Base-by-base conservation (phyloP, 2,888 invertebrate species). In the Pollenia amentaria region DNA sequence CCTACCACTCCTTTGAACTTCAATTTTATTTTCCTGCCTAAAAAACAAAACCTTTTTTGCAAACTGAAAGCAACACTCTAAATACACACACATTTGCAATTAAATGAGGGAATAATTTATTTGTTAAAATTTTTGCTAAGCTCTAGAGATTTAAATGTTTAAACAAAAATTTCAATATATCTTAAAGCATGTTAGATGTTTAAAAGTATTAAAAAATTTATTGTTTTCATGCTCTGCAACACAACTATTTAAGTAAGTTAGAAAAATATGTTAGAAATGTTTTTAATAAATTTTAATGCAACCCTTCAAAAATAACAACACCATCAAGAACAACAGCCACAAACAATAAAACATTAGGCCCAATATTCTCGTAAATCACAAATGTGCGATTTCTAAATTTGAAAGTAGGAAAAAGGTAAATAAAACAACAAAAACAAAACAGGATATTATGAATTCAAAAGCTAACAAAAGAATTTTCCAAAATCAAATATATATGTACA, bases 351-450 rank as follows among this genome's bases (percentile, higher is more conserved):
- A 16, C 44, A 51, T 72, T 73, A 78, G 29, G 69, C 73, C 81
- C 78, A 78, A 70, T 64, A 48, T 55, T 46, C 57, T 75, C 82
- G 78, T 86, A 86, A 83, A 86, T 86, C 82, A 83, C 75, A 86
- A 79, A 69, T 79, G 78, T 85, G 69, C 78, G 51, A 75, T 64
- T 64, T 73, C 21, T 53, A 40, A 40, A 67, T 67, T 84, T 60
- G 60, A 55, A 72, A 73, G 29, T 42, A 64, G 38, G 6, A 48
- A 78, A 60, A 83, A 79, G 73, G 73, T 78, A 55, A 85, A 70
- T 44, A 57, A 42, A 53, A 21, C 8, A 38, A 10, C 51, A 64
- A 38, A 38, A 57, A 70, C 18, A 78, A 51, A 77, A 46, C 60
- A 57, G 57, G 65, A 65, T 84, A 55, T 62, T 75, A 75, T 79